Evolutionary conservation across 64 coral and sea anemone species (phyloP).

Genomic region (Stichodactyla mertensii): DNA sequence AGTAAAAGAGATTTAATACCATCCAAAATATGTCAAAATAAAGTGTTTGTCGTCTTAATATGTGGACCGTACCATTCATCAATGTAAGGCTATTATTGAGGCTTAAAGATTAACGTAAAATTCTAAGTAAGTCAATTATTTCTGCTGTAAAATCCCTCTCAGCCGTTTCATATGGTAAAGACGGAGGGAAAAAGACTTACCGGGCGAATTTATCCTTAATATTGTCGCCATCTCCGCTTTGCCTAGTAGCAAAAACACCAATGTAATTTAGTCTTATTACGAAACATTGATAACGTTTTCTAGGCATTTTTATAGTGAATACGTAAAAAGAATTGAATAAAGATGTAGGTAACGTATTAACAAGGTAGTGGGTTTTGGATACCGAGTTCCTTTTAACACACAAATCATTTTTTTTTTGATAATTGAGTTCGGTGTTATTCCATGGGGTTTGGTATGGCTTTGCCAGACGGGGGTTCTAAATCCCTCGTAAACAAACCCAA

Average conservation of each 20-base stretch:
- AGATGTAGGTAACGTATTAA: too few relatives aligned
- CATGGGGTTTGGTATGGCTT: not conserved
- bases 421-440: not conserved
- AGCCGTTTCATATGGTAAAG: not conserved
- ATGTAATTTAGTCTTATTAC: not conserved
- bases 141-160: not conserved
- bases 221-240: conserved; percentile 26
- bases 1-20: not conserved
- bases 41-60: not conserved
- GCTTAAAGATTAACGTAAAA: not conserved
- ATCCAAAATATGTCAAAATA: not conserved
- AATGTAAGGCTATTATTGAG: not conserved
- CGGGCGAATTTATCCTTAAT: conserved; percentile 60
- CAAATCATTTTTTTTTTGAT: not conserved
- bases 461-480: not conserved
- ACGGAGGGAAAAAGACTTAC: not conserved
- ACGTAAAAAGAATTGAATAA: not conserved
- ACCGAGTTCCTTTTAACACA: not conserved
- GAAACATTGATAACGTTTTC: not conserved
- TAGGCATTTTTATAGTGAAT: not conserved
- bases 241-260: not conserved
- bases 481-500: not conserved
- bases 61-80: not conserved
- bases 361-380: not conserved
- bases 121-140: not conserved